Percentiles rank a stretch among this genome's conserved stretches.
phyloP scores from a whole-genome alignment of 2,797 vertebrate genomes.

The Acrossocheilus wenchowensis region DNA sequence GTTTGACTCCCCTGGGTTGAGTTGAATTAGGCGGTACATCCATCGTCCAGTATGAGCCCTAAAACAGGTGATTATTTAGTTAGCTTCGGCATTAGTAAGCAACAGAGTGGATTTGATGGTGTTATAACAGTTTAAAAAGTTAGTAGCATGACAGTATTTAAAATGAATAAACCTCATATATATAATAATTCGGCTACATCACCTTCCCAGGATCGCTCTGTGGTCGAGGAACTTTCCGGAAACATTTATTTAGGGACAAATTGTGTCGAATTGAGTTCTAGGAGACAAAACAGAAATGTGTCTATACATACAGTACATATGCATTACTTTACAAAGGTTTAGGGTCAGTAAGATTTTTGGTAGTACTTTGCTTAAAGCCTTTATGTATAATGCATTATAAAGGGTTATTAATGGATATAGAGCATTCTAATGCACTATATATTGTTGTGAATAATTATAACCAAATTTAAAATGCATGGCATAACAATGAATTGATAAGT shows the following conservation, averaged over 20 bases:
- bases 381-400: no score
- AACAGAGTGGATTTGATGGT: not conserved
- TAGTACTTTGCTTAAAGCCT: no score
- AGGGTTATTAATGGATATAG: no score
- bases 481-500: not conserved
- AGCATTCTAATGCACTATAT: not conserved
- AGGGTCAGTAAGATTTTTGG: not conserved
- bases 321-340: not conserved
- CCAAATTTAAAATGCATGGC: not conserved
- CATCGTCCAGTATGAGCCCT: slow-evolving; percentile 99
- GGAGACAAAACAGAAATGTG: slow-evolving; percentile 13
- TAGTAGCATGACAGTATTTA: not conserved
- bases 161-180: not conserved
- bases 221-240: slow-evolving; percentile 95
- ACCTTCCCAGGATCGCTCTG: slow-evolving; percentile 97
- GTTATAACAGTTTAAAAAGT: not conserved
- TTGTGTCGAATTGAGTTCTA: slow-evolving; percentile 99
- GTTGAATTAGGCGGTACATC: slow-evolving; percentile 83
- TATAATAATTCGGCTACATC: slow-evolving; percentile 56
- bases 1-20: slow-evolving; percentile 78
- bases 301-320: not conserved
- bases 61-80: not conserved
- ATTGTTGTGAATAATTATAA: not conserved
- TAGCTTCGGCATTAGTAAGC: not conserved
- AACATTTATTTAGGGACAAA: slow-evolving; percentile 97